These are phyloP conservation scores for Rallus crepitans DNA, from an alignment of 2,797 vertebrate species.

Conservation along the genomic window DNA sequence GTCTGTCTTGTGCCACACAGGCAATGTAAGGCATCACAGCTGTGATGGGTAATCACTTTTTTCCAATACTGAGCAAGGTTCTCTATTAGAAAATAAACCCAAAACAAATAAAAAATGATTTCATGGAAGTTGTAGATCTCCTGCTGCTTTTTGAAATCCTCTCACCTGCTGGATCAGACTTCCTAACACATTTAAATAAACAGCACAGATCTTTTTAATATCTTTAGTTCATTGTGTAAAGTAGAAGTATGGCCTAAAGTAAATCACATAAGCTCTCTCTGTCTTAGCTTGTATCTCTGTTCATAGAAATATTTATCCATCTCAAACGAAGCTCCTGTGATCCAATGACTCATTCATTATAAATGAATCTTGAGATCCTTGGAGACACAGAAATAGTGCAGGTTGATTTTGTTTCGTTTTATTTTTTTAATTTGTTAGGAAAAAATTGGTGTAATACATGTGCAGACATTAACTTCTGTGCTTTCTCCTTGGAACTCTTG, in stretches of 20 bases:
- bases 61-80: not conserved
- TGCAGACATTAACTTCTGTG: not conserved
- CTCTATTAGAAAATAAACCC: not conserved
- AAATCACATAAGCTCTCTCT: not conserved
- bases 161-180: not conserved
- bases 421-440: not conserved
- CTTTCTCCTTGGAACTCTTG: not conserved
- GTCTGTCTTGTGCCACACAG: not conserved
- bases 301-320: not conserved
- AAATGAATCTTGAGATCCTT: not conserved
- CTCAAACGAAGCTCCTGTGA: conserved; percentile 13
- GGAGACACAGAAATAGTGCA: not conserved
- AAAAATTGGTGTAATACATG: not conserved
- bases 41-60: not conserved
- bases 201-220: not conserved
- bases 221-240: not conserved
- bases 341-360: conserved; percentile 21
- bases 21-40: not conserved
- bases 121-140: not conserved
- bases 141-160: not conserved
- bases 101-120: not conserved
- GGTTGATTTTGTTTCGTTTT: not conserved
- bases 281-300: not conserved
- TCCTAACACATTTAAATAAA: not conserved
- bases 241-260: not conserved